phyloP scores from a whole-genome alignment of 2,797 vertebrate genomes.

The Xiphophorus birchmanni region DNA sequence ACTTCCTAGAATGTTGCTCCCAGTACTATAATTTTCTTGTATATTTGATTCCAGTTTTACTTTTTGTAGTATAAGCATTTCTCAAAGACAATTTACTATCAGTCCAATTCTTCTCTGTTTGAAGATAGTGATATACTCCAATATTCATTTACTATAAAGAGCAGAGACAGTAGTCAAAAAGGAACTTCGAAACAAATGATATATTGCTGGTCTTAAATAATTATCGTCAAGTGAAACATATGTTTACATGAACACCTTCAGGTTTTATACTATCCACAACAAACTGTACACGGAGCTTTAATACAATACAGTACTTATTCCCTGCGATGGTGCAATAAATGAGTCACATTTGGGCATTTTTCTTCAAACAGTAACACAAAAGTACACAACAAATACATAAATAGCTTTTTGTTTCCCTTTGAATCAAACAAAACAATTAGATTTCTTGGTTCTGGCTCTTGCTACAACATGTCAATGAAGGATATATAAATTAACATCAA shows the following conservation, averaged over 20 bases:
- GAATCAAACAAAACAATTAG: slow-evolving; percentile 75
- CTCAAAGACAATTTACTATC: background rate
- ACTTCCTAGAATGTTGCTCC: background rate
- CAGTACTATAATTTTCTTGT: background rate
- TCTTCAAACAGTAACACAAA: slow-evolving; percentile 75
- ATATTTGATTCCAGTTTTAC: background rate
- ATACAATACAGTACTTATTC: slow-evolving; percentile 78
- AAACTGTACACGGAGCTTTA: slow-evolving; percentile 61
- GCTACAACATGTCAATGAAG: slow-evolving; percentile 68
- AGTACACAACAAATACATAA: slow-evolving; percentile 82
- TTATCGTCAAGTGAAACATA: slow-evolving; percentile 66
- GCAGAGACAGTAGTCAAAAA: slow-evolving; percentile 40
- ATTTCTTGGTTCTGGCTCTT: slow-evolving; percentile 74
- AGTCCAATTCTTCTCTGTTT: background rate
- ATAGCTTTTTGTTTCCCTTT: slow-evolving; percentile 83
- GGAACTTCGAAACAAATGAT: slow-evolving; percentile 66
- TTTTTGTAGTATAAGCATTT: background rate
- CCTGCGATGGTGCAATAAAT: slow-evolving; percentile 69
- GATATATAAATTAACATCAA: slow-evolving; percentile 82
- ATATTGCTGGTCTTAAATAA: slow-evolving; percentile 82
- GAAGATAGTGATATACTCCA: background rate
- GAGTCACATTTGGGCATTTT: slow-evolving; percentile 76
- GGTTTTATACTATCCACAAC: slow-evolving; percentile 64
- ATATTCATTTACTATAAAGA: background rate
- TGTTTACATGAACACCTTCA: slow-evolving; percentile 62